A percentile compares a stretch with the other conserved stretches of the same genome.
Evolutionary conservation across 2,888 invertebrate genomes (phyloP).

Genomic region (Caenorhabditis uteleia): DNA sequence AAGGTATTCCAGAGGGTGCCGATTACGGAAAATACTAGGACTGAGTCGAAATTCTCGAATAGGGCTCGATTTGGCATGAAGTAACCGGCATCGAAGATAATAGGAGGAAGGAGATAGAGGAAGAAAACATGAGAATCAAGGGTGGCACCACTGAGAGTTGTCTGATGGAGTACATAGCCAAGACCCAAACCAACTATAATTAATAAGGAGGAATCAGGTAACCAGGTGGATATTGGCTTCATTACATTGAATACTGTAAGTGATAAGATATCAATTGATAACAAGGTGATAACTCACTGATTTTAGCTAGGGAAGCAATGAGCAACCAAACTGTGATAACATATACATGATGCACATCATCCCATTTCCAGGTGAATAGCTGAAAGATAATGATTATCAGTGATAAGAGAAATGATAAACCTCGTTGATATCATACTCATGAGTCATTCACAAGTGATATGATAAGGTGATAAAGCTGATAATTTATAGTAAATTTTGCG

Average conservation of each 20-base stretch:
- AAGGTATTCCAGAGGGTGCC: conserved; percentile 94
- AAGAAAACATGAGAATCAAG: conserved; percentile 85
- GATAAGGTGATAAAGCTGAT: not conserved
- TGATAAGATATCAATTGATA: not conserved
- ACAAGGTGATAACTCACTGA: conserved; percentile 30
- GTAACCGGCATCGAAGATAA: conserved; percentile 97
- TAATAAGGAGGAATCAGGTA: conserved; percentile 95
- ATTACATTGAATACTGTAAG: conserved; percentile 48
- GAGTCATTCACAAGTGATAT: too few relatives aligned
- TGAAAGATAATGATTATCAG: conserved; percentile 10
- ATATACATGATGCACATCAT: conserved; percentile 47
- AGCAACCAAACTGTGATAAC: conserved; percentile 46
- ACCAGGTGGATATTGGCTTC: conserved; percentile 70
- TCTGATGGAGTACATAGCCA: conserved; percentile 20
- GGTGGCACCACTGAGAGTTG: conserved; percentile 12
- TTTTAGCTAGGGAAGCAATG: conserved; percentile 48
- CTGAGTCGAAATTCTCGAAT: conserved; percentile 95
- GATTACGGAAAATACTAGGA: conserved; percentile 86
- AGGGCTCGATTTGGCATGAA: conserved; percentile 97
- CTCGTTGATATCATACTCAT: conserved; percentile 30
- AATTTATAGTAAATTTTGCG: conserved; percentile 1
- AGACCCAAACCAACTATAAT: conserved; percentile 86
- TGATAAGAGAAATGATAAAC: conserved; percentile 7
- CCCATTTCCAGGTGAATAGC: conserved; percentile 49
- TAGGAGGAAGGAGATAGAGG: conserved; percentile 95